Base-by-base conservation (phyloP, 2,797 vertebrate genomes). In the Mormyrops boulengeri region DNA sequence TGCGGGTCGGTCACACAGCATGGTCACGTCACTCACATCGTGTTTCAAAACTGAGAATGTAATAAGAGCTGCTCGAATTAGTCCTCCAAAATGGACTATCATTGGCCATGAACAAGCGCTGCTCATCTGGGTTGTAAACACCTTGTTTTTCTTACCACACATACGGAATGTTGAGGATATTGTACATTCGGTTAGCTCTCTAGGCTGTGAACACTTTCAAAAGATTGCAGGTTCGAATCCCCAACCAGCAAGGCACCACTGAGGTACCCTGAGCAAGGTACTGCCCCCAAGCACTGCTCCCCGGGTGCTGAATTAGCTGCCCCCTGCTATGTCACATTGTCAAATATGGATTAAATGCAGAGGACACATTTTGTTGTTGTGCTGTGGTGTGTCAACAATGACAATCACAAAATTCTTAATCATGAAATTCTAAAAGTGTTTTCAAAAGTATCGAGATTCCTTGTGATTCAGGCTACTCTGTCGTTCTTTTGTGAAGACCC, bases 1-100 rank as follows among this genome's bases (percentile, higher is more conserved):
- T 44, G 57, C 62, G n/a, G 77, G 77, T 55, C 52, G 52, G 73
- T 57, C 30, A 85, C 88, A 85, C 73, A 89, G 55, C 80, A 44
- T 44, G 14, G 38, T 19, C 17, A 82, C 6, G 2, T 47, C 2
- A 19, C 38, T 47, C 6, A 17, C 38, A 47, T 8, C 9, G 19
- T 8, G 41, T 82, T 30, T 41, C 34, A 73, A 38, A 73, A 17
- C 69, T 41, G 12, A 73, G 69, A 73, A 38, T 38, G 69, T 38
- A 73, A 38, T 82, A 17, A 77, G 30, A 77, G 69, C 12, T 77
- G 30, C 69, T 77, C 14, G 4, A 77, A 41, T 38, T 77, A 80
- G 77, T 80, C 77, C 2, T 3, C 41, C 34, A 47, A n/a, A n/a
- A n/a, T 47, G 4, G 6, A 47, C 8, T 80, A 44, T 6, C 41